phyloP scores from a whole-genome alignment of 2,113 vertebrate genomes.

The Stomatorhinus ivindoensis region DNA sequence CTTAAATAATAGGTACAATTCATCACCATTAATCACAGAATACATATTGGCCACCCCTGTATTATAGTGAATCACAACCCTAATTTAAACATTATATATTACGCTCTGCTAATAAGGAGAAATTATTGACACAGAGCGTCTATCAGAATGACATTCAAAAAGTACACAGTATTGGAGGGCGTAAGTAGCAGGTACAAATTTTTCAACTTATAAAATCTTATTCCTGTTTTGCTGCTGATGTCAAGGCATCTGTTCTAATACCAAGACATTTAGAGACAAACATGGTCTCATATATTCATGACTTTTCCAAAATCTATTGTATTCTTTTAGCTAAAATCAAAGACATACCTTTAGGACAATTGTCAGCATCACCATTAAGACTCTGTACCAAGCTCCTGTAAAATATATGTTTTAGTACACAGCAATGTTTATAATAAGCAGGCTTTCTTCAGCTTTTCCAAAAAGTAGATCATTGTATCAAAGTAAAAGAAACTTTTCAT shows the following conservation, averaged over 20 bases:
- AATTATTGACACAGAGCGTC: not conserved
- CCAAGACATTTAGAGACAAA: not conserved
- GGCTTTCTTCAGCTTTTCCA: not conserved
- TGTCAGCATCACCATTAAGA: slow-evolving; percentile 70
- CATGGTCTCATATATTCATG: not conserved
- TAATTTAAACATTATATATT: not conserved
- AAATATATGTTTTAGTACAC: slow-evolving; percentile 22
- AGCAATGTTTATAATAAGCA: not conserved
- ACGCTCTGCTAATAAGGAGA: not conserved
- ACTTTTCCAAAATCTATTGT: not conserved
- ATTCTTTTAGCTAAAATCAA: not conserved
- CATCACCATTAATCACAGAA: not conserved
- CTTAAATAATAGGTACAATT: not conserved
- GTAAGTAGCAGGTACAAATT: not conserved
- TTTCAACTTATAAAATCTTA: not conserved
- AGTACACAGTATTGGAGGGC: not conserved
- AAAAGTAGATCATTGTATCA: not conserved
- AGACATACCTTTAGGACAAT: slow-evolving; percentile 64
- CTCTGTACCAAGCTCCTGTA: slow-evolving; percentile 76
- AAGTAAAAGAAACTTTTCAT: not conserved
- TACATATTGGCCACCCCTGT: not conserved
- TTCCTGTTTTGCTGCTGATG: not conserved
- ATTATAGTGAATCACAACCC: not conserved
- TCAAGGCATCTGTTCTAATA: not conserved
- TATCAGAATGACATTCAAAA: not conserved